Evolutionary conservation across 2,113 vertebrate genomes (phyloP).

Genomic region (Lontra canadensis): DNA sequence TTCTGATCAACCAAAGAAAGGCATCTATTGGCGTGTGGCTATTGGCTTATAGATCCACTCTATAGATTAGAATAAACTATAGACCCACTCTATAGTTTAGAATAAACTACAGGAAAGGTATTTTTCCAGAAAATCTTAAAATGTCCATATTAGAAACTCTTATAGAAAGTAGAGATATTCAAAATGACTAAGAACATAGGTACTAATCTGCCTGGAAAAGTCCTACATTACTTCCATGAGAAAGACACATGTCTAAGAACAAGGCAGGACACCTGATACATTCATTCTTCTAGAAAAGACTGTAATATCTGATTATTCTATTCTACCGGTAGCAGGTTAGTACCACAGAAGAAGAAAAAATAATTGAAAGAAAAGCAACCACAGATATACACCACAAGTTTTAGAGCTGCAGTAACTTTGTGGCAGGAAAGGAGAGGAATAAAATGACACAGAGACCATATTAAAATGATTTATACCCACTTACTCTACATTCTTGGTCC

Average conservation of each 20-base stretch:
- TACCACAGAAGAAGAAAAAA: not conserved
- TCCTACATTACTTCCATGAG: not conserved
- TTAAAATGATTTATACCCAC: slow-evolving; percentile 76
- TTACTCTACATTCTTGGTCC: slow-evolving; percentile 96
- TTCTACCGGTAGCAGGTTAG: not conserved
- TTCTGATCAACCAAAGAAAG: not conserved
- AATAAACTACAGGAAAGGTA: not conserved
- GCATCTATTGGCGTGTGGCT: not conserved
- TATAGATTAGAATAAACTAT: not conserved
- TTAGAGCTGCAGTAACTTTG: not conserved
- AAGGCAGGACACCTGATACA: not conserved
- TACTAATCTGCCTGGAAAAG: not conserved
- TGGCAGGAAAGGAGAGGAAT: not conserved
- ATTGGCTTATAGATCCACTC: not conserved
- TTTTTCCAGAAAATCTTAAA: slow-evolving; percentile 15
- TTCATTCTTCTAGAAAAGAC: slow-evolving; percentile 18
- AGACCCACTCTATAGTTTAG: not conserved
- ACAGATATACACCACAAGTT: not conserved
- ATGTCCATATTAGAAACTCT: not conserved
- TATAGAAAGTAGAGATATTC: not conserved
- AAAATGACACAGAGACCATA: not conserved
- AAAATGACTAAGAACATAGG: not conserved
- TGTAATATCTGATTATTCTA: not conserved
- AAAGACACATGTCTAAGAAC: not conserved
- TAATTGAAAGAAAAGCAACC: not conserved